Evolutionary conservation across 2,797 vertebrate genomes (phyloP).

Genomic region (Brachyalestes nurse): DNA sequence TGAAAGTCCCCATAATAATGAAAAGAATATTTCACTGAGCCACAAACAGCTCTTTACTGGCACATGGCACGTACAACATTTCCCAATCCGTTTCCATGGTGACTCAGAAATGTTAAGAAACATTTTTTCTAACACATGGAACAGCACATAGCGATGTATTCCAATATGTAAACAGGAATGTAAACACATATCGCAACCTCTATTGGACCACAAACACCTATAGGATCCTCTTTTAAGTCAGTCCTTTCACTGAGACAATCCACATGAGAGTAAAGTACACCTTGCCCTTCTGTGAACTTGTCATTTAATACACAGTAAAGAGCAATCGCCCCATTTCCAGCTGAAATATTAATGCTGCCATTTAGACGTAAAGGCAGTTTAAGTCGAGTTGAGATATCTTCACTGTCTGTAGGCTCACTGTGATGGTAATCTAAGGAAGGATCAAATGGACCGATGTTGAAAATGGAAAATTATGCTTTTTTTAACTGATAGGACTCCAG

Average conservation of each 20-base stretch:
- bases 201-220: not conserved
- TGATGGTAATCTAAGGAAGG: not conserved
- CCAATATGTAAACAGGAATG: conserved; percentile 7
- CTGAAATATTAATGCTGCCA: conserved; percentile 44
- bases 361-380: conserved; percentile 25
- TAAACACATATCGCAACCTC: conserved; percentile 18
- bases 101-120: conserved; percentile 51
- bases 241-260: not conserved
- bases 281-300: conserved; percentile 29
- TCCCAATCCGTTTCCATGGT: conserved; percentile 56
- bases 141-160: conserved; percentile 25
- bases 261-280: conserved; percentile 7
- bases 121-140: conserved; percentile 31
- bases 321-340: conserved; percentile 40
- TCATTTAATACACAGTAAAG: conserved; percentile 40
- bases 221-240: conserved; percentile 4
- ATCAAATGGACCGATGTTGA: not conserved
- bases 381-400: conserved; percentile 7
- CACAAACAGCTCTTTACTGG: conserved; percentile 38
- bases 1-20: not conserved
- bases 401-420: not conserved
- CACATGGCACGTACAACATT: conserved; percentile 38
- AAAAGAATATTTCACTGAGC: conserved; percentile 22
- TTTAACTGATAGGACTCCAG: not conserved
- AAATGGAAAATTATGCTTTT: not conserved